phyloP scores from a whole-genome alignment of 2,888 invertebrate species.

The Folsomia manolachei region DNA sequence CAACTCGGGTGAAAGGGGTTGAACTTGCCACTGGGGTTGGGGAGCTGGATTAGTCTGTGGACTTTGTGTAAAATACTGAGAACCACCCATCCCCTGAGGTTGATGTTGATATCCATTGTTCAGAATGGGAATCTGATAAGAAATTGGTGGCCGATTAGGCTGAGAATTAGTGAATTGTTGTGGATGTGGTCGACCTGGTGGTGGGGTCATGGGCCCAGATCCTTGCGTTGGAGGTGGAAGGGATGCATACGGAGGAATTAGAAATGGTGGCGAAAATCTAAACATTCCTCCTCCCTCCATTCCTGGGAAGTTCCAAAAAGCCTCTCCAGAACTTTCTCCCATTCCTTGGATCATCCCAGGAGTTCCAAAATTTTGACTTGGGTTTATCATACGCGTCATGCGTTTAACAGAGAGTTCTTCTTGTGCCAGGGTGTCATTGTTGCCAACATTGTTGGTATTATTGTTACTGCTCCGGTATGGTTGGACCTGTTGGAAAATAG shows the following conservation, averaged over 20 bases:
- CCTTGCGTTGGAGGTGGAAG: neutral
- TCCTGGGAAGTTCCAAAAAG: neutral
- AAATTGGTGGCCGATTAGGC: too few species aligned
- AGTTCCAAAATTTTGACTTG: neutral
- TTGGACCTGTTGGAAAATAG: neutral
- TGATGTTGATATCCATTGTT: too few species aligned
- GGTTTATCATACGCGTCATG: neutral
- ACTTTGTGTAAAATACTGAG: too few species aligned
- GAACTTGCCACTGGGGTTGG: too few species aligned
- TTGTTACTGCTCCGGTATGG: too few species aligned
- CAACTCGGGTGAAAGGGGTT: too few species aligned
- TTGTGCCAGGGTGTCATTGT: neutral
- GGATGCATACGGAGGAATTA: neutral
- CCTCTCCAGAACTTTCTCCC: neutral
- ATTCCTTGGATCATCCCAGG: neutral
- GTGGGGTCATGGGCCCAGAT: neutral
- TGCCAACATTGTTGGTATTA: too few species aligned
- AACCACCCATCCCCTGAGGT: too few species aligned
- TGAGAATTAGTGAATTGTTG: too few species aligned
- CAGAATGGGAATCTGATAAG: too few species aligned
- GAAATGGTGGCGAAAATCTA: neutral
- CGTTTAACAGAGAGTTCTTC: neutral
- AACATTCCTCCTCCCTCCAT: neutral
- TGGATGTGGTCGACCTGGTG: neutral
- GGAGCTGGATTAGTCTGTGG: too few species aligned